Base-by-base conservation (phyloP, 2,888 invertebrate genomes). In the Pseudanteris insignis region DNA sequence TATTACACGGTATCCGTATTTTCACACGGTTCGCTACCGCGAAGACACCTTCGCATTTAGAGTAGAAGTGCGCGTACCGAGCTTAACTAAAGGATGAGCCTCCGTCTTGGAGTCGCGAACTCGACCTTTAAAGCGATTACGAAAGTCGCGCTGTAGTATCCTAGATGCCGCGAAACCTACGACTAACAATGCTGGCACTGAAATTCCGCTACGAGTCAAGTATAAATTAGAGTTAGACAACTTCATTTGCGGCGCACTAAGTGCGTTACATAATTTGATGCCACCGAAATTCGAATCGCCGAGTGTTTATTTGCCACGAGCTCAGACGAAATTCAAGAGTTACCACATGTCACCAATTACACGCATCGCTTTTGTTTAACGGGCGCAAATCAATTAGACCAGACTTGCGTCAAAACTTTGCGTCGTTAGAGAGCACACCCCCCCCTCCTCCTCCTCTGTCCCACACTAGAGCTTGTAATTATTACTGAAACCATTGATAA, bases 91-190 rank as follows among this genome's bases (percentile, higher is more conserved):
- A 62, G 59, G 66, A 68, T 62, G 64, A 58, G 58, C 32, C 60
- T 57, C 24, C 33, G 25, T 63, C 65, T 63, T 63, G 43, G 55
- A 67, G 65, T 68, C 67, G 58, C 58, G 58, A 58, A 72, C 70
- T 70, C 72, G 68, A 72, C 70, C 72, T 72, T 72, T 72, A 69
- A 67, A 37, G 67, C 46, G 53, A 53, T 63, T 63, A 63, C 60
- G 65, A 65, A 65, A 65, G 47, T 54, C 47, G 51, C 41, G 26
- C 9, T n/a, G 40, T 21, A 32, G 50, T 50, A 29, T 32, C 18
- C 43, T 37, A 47, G 62, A 60, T 60, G 57, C 54, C 18, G 38
- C 32, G 29, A 48, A 50, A 48, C 33, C 29, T 41, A 14, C 33
- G 46, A 28, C 48, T 30, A 46, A 54, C 61, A 54, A 50, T 50